A percentile compares a stretch with the other conserved stretches of the same genome.
Evolutionary conservation across 2,888 invertebrate species (phyloP).

Genomic region (Mactromeris polynyma): DNA sequence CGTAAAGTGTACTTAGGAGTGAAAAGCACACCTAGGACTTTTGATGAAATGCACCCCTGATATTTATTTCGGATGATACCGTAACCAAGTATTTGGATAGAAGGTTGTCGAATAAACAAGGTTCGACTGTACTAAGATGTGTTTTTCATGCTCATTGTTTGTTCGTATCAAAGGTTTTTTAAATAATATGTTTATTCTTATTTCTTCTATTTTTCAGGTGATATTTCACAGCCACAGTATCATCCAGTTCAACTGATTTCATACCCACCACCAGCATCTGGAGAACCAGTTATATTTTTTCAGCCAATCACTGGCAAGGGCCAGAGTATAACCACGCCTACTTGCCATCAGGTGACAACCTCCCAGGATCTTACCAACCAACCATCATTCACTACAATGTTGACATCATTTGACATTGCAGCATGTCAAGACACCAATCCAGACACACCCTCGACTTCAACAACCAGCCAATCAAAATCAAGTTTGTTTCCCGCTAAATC

Average conservation of each 20-base stretch:
- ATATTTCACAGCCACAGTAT: constrained; percentile 11
- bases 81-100: too few relatives aligned
- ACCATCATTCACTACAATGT: constrained; percentile 36
- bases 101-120: too few relatives aligned
- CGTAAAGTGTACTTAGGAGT: too few relatives aligned
- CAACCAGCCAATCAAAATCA: constrained; percentile 23
- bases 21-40: too few relatives aligned
- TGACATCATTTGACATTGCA: constrained; percentile 31
- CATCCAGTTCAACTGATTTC: constrained; percentile 60
- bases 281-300: constrained; percentile 47
- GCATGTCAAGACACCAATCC: background rate
- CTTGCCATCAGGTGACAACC: constrained; percentile 18
- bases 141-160: too few relatives aligned
- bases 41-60: too few relatives aligned
- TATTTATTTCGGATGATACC: too few relatives aligned
- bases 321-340: constrained; percentile 17
- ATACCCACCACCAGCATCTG: constrained; percentile 39
- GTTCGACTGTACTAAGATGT: too few relatives aligned
- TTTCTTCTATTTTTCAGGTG: constrained; percentile 38
- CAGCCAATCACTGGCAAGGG: constrained; percentile 49
- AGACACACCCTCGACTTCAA: constrained; percentile 12
- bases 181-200: too few relatives aligned
- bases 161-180: too few relatives aligned
- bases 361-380: constrained; percentile 17
- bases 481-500: background rate